Percentiles rank a stretch among this genome's conserved stretches.
These are phyloP conservation scores for Brevimyrus niger DNA, from an alignment of 2,113 vertebrate species.

Conservation along the genomic window DNA sequence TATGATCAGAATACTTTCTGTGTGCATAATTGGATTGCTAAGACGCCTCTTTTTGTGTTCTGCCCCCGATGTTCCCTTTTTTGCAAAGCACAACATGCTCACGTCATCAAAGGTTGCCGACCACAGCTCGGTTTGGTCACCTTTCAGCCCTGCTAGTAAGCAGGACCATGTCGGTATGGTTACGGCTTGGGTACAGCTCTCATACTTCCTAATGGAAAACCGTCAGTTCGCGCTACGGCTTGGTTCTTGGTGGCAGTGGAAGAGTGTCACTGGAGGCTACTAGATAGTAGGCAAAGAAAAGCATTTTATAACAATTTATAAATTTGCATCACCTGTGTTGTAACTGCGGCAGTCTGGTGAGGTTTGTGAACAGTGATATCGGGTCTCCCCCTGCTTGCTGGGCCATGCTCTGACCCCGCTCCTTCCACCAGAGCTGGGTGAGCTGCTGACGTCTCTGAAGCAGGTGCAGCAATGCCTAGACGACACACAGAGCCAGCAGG, in stretches of 20 bases:
- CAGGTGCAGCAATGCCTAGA: slow-evolving; percentile 70
- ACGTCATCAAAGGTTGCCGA: too few species aligned
- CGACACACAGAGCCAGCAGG: slow-evolving; percentile 87
- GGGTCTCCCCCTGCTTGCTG: neutral
- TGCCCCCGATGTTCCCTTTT: neutral
- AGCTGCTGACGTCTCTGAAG: slow-evolving; percentile 76
- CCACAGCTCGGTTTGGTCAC: neutral
- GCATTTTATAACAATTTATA: neutral
- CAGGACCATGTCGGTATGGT: neutral
- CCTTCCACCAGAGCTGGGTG: slow-evolving; percentile 70
- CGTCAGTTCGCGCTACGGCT: neutral
- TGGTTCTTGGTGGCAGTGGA: neutral
- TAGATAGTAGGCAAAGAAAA: neutral
- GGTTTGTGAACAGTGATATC: neutral
- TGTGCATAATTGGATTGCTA: neutral
- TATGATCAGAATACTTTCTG: neutral
- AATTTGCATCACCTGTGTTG: neutral
- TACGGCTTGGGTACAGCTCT: neutral
- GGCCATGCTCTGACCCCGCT: neutral
- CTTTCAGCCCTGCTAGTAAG: neutral
- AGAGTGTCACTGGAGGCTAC: neutral
- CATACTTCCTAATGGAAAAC: neutral
- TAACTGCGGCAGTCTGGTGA: neutral
- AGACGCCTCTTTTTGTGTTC: neutral
- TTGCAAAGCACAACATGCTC: neutral